Percentiles rank a stretch among this genome's conserved stretches.
These are phyloP conservation scores for Ptychodera flava DNA, from an alignment of 35 echinoderm and acorn worm genomes.

Conservation along the genomic window DNA sequence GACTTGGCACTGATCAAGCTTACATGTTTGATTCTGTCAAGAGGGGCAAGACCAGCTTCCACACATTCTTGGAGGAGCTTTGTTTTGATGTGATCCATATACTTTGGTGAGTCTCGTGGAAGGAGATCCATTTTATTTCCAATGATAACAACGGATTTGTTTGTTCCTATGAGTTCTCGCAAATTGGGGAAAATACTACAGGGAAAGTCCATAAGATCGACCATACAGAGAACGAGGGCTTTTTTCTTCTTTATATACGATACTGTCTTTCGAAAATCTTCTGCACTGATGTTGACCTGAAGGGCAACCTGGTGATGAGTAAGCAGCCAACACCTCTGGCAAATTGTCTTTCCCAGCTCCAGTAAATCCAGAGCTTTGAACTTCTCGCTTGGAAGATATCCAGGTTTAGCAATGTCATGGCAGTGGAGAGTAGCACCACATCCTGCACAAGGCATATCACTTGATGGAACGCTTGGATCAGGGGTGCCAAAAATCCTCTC, in stretches of 20 bases:
- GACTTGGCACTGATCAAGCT: constrained; percentile 76
- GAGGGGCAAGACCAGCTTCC: constrained; percentile 41
- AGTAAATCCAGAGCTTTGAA: constrained; percentile 43
- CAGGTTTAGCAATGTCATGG: constrained; percentile 44
- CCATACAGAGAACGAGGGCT: constrained; percentile 63
- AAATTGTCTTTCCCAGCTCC: constrained; percentile 40
- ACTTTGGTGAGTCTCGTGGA: constrained; percentile 55
- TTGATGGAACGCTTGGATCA: constrained; percentile 45
- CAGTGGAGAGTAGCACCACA: constrained; percentile 78
- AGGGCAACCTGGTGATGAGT: constrained; percentile 47
- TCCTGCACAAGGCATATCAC: constrained; percentile 60
- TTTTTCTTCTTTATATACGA: constrained; percentile 35
- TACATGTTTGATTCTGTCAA: constrained; percentile 48
- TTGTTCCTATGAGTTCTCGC: constrained; percentile 49
- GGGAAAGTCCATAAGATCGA: constrained; percentile 88
- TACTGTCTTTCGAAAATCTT: constrained; percentile 68
- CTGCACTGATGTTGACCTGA: constrained; percentile 61
- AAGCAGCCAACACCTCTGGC: constrained; percentile 69
- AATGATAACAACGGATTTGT: constrained; percentile 54
- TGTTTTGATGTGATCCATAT: constrained; percentile 23
- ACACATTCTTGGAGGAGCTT: constrained; percentile 46
- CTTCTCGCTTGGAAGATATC: constrained; percentile 75
- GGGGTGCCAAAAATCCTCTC: constrained; percentile 45
- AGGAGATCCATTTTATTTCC: constrained; percentile 76
- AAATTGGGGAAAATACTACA: constrained; percentile 87